Evolutionary conservation across 2,888 invertebrate species (phyloP).

Genomic region (Oxytorus armatus): DNA sequence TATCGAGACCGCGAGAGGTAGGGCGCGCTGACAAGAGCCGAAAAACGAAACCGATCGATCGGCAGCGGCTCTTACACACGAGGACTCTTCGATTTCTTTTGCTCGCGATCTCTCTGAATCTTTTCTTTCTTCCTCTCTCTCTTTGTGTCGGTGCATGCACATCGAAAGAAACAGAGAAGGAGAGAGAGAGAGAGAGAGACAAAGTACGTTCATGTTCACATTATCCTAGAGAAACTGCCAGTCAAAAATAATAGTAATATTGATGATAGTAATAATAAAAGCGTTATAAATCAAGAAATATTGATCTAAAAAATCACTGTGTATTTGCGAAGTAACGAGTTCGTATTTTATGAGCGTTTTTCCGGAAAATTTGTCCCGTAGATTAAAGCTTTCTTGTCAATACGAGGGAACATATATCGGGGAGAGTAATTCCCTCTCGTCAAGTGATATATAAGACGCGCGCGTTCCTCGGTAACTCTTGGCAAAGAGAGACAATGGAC

Average conservation of each 20-base stretch:
- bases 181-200: too few relatives aligned
- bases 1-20: slow-evolving; percentile 68
- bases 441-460: slow-evolving; percentile 27
- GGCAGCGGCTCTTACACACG: slow-evolving; percentile 46
- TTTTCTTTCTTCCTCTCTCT: slow-evolving; percentile 23
- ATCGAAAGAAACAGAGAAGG: background rate
- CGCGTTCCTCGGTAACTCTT: slow-evolving; percentile 57
- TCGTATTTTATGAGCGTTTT: slow-evolving; percentile 22
- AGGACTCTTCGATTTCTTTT: slow-evolving; percentile 52
- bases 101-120: slow-evolving; percentile 39
- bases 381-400: slow-evolving; percentile 56
- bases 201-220: background rate
- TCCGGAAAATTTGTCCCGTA: slow-evolving; percentile 43
- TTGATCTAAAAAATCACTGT: background rate
- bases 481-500: slow-evolving; percentile 58
- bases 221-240: background rate
- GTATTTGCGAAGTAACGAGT: slow-evolving; percentile 4
- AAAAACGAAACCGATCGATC: slow-evolving; percentile 67
- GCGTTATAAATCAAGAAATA: background rate
- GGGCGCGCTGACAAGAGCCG: slow-evolving; percentile 39
- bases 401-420: slow-evolving; percentile 21
- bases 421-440: slow-evolving; percentile 27
- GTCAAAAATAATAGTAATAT: background rate
- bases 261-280: slow-evolving; percentile 1
- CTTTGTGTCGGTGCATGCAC: background rate